Evolutionary conservation across 2,113 vertebrate genomes (phyloP), one percentile per base, ranked within the genome.

Genomic region (Festucalex cinctus): DNA sequence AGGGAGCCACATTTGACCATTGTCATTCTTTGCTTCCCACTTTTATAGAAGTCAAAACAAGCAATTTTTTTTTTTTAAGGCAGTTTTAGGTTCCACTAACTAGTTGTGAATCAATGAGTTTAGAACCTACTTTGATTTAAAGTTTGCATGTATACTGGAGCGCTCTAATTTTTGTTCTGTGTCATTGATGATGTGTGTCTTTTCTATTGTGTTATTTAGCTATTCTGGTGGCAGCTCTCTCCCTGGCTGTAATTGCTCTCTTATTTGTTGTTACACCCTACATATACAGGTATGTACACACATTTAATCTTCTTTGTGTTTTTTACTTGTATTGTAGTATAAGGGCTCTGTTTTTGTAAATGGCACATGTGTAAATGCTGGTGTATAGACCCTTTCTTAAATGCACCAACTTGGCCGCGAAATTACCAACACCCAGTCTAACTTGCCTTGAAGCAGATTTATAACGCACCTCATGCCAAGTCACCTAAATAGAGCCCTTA

Each of bases 251-350:
- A 22, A 66, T 81, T 0, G 36, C 81, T 51, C 72, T 88, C 12
- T 32, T 87, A 19, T 82, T 68, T 41, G 66, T 77, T 3, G 72
- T 69, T 56, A 59, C 64, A 5, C 90, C 88, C 26, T 80, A 72
- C 78, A 57, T 90, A 44, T 81, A 72, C 84, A 91, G 90, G 91
- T 92, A n/a, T 53, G 6, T 62, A 66, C 69, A 65, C 61, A 16
- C 28, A 43, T 26, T 65, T 73, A 65, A 59, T 44, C 28, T 53
- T 28, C 36, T 10, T 12, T 9, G 9, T 37, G 36, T 17, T 43
- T 62, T 26, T 17, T 26, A 43, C n/a, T 39, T 14, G 36, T 39
- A n/a, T 20, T 51, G 22, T 26, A 14, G 39, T 9, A 12, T 3
- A 9, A 3, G 39, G 39, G 39, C 39, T 41, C 39, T 41, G 13